Conservation (phyloP, 1,140 invertebrate species). For the Drosophila sechellia region DNA sequence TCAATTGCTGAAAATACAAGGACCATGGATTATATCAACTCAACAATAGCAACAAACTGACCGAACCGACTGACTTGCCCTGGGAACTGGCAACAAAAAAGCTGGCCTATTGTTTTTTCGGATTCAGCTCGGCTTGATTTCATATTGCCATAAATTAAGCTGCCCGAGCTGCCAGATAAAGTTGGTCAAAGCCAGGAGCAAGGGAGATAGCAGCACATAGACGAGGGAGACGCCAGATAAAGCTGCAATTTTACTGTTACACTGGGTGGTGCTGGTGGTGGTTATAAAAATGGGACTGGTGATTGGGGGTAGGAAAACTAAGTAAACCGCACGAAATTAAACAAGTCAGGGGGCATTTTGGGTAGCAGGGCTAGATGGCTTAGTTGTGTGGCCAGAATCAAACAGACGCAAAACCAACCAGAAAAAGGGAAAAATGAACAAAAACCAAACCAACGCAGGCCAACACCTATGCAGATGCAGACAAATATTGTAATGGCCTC, state of each 20-base stretch:
- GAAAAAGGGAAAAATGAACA: slow-evolving; percentile 29
- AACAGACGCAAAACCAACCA: slow-evolving; percentile 35
- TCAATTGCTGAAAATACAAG: slow-evolving; percentile 32
- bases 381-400: slow-evolving; percentile 57
- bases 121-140: slow-evolving; percentile 43
- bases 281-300: not conserved
- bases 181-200: slow-evolving; percentile 21
- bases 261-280: not conserved
- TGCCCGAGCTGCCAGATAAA: slow-evolving; percentile 34
- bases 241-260: slow-evolving; percentile 35
- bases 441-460: slow-evolving; percentile 33
- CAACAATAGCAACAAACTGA: slow-evolving; percentile 15
- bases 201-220: not conserved
- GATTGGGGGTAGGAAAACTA: not conserved
- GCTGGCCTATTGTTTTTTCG: slow-evolving; percentile 36
- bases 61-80: not conserved
- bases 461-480: slow-evolving; percentile 61
- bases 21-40: slow-evolving; percentile 28
- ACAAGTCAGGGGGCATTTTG: slow-evolving; percentile 28
- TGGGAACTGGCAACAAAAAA: slow-evolving; percentile 33
- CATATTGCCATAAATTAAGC: slow-evolving; percentile 56
- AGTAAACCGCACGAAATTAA: slow-evolving; percentile 55
- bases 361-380: slow-evolving; percentile 1
- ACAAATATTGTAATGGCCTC: slow-evolving; percentile 56
- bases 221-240: slow-evolving; percentile 16